Base-by-base conservation (phyloP, 2,113 vertebrate genomes). In the Condylura cristata region DNA sequence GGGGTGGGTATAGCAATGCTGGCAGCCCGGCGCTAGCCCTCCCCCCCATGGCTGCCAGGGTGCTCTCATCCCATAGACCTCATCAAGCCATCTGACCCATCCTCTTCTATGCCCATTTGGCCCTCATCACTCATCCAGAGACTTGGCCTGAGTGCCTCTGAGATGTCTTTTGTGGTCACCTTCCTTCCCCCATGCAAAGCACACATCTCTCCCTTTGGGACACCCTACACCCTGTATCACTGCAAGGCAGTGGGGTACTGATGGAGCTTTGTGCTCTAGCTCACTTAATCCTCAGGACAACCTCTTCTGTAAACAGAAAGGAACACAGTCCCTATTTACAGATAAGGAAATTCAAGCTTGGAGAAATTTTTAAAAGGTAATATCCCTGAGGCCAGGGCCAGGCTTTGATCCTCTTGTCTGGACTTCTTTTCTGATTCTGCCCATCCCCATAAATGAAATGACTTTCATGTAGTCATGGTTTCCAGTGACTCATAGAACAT, bases 221-320 rank as follows among this genome's bases (percentile, higher is more conserved):
- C 32, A 18, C 16, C 13, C 34, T 8, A 5, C 8, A 39, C 44
- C 44, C 56, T 28, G 14, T n/a, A 60, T n/a, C 12, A 7, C 41
- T 51, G 10, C 14, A 11, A 7, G 63, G n/a, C 48, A 6, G n/a
- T 48, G 46, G 28, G 24, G 37, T 10, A 65, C 65, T 26, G 18
- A 37, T 6, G 0, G 0, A 13, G 32, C 34, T 8, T 74, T 14
- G 1, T 8, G 39, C 14, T 0, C 30, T 17, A 48, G 70, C 8
- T 56, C 46, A 7, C 34, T 56, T 13, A 13, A 41, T 71, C 37
- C 22, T 66, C 76, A 26, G 37, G 24, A 39, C 41, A 48, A 17
- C 60, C 17, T 8, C 14, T n/a, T 51, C 6, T 11, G 30, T n/a
- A 72, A 78, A 71, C 17, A 32, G 32, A 39, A 87, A 3, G 0